Conservation (phyloP, 30 jellyfish, hydroid and myxozoan genomes). For the Catostylus mosaicus region DNA sequence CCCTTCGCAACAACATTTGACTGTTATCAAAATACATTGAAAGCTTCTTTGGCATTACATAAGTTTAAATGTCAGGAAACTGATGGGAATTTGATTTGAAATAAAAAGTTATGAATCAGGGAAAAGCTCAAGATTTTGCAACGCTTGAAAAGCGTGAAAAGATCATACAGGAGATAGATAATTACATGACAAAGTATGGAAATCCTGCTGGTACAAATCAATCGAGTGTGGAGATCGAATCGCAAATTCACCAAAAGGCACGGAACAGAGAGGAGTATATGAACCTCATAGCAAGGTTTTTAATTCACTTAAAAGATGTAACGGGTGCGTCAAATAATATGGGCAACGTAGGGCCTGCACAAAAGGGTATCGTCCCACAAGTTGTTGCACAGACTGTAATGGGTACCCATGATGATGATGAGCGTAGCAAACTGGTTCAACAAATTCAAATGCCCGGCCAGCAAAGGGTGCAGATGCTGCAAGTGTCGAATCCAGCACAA, state of each 20-base stretch:
- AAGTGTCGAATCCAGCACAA: slow-evolving; percentile 32
- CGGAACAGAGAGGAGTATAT: slow-evolving; percentile 59
- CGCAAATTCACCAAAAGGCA: slow-evolving; percentile 54
- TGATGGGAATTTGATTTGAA: too few species aligned
- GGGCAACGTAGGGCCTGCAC: slow-evolving; percentile 61
- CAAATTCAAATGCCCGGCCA: slow-evolving; percentile 49
- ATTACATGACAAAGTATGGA: slow-evolving; percentile 31
- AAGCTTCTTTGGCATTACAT: too few species aligned
- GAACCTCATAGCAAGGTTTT: slow-evolving; percentile 50
- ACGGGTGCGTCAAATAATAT: slow-evolving; percentile 45
- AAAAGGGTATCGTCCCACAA: slow-evolving; percentile 54
- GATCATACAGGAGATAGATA: slow-evolving; percentile 35
- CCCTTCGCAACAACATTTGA: slow-evolving; percentile 9
- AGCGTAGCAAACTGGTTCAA: slow-evolving; percentile 8
- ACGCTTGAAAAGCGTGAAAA: slow-evolving; percentile 39
- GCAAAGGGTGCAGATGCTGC: slow-evolving; percentile 39
- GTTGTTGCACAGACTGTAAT: slow-evolving; percentile 44
- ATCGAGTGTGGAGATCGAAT: slow-evolving; percentile 44
- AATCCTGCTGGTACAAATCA: slow-evolving; percentile 6
- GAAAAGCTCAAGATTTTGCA: slow-evolving; percentile 28
- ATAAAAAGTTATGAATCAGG: slow-evolving; percentile 23
- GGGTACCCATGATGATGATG: slow-evolving; percentile 43
- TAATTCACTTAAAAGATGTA: slow-evolving; percentile 60
- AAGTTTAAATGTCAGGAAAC: too few species aligned
- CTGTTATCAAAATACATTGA: too few species aligned